Evolutionary conservation across 2,113 vertebrate genomes (phyloP), one percentile per base, ranked within the genome.

Genomic region (Asarcornis scutulata): DNA sequence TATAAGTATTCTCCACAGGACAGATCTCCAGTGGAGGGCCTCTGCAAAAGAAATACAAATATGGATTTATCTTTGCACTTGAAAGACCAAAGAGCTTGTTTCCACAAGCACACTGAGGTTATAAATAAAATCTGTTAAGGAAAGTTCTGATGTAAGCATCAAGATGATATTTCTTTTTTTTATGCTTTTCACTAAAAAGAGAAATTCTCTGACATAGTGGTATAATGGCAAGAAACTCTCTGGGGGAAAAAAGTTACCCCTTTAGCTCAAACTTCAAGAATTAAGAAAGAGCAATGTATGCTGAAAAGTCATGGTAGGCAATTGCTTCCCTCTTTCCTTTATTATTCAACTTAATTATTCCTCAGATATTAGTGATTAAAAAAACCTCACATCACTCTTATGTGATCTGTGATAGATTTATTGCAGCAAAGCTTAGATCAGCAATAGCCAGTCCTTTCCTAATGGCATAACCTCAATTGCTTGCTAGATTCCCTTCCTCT

Each of bases 61-160:
- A 63, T n/a, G 14, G 68, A 38, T 60, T 95, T 81, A 69, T 82
- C 68, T 76, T 83, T 80, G 71, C 29, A 34, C 87, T 89, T 92
- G 50, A 95, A 96, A 96, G 59, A 48, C 26, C n/a, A 82, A 94
- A 93, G 32, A 73, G 38, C 34, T 59, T 17, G 74, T 72, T 89
- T 60, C n/a, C 25, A 69, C 44, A 80, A 56, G 32, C 36, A 48
- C 66, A 48, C 17, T 62, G 27, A 77, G 13, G 40, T 29, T 60
- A 96, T 92, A 88, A 80, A n/a, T 36, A 80, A 87, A 50, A 76
- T 56, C 46, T 83, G 40, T 73, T 31, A 36, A 56, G 64, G 46
- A 56, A 87, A 86, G 75, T 29, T 89, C 46, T 73, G 56, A 68
- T 71, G 10, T 40, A 91, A 82, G 46, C 64, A 83, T 86, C 67